Conservation (phyloP, 2,797 vertebrate genomes). For the Sebastolobus altivelis region DNA sequence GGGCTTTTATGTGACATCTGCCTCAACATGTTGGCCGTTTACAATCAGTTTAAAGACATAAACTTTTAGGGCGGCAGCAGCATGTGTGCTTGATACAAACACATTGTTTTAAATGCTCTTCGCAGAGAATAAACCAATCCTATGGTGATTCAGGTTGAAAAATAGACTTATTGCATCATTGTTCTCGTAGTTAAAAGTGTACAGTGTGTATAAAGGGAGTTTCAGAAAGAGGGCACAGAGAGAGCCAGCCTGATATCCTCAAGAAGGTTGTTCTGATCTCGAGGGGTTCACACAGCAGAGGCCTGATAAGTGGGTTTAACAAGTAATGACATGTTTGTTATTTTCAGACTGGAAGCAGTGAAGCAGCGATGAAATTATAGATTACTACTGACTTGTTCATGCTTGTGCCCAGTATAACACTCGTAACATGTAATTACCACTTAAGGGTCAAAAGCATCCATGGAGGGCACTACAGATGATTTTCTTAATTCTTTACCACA, state of each 20-base stretch:
- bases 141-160: conserved; percentile 4
- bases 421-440: not conserved
- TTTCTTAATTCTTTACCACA: not conserved
- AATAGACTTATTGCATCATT: not conserved
- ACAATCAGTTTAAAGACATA: not conserved
- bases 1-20: conserved; percentile 18
- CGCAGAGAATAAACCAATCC: not conserved
- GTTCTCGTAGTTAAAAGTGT: not conserved
- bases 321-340: conserved; percentile 74
- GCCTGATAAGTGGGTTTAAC: conserved; percentile 66
- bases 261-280: conserved; percentile 57
- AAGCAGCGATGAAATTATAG: conserved; percentile 49
- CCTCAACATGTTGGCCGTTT: not conserved
- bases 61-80: not conserved
- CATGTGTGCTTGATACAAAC: not conserved
- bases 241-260: conserved; percentile 37
- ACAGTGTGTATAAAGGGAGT: conserved; percentile 3
- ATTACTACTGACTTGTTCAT: conserved; percentile 43
- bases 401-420: conserved; percentile 20
- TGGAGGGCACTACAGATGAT: not conserved
- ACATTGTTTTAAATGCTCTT: not conserved
- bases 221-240: conserved; percentile 39
- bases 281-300: conserved; percentile 32
- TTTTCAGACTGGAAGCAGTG: conserved; percentile 59
- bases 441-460: conserved; percentile 5